phyloP scores from a whole-genome alignment of 2,797 vertebrate genomes.

The Alectoris magna region DNA sequence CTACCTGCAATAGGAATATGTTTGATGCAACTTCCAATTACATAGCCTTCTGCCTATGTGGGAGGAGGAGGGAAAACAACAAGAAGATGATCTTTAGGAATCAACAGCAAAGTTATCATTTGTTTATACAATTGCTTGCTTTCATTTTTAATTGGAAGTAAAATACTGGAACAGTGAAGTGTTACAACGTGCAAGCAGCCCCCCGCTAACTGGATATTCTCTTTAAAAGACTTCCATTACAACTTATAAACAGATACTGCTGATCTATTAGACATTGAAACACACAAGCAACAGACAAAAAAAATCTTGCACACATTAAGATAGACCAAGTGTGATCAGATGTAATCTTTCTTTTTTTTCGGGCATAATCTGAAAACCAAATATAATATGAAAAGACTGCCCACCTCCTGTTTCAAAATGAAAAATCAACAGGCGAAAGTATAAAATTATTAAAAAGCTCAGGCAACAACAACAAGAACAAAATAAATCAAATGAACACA shows the following conservation, averaged over 20 bases:
- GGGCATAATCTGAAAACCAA: not conserved
- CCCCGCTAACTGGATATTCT: not conserved
- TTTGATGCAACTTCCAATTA: slow-evolving; percentile 96
- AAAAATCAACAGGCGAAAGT: not conserved
- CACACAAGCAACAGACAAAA: not conserved
- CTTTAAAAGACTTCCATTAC: not conserved
- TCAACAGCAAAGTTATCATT: not conserved
- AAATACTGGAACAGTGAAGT: not conserved
- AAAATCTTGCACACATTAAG: not conserved
- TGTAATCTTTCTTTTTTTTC: not conserved
- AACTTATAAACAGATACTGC: not conserved
- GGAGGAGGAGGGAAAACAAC: not conserved
- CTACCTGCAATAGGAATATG: slow-evolving; percentile 95
- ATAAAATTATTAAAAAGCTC: not conserved
- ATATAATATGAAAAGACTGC: fast-evolving
- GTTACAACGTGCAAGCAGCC: not conserved
- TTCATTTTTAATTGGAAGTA: not conserved
- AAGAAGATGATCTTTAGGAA: not conserved
- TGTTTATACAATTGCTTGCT: not conserved
- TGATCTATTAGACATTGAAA: not conserved
- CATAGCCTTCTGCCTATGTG: slow-evolving; percentile 92
- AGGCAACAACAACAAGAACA: not conserved
- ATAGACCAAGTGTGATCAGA: not conserved
- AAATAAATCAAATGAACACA: not conserved
- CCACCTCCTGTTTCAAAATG: not conserved